Evolutionary conservation across 30 jellyfish, hydroid and myxozoan genomes (phyloP).

Genomic region (Aurelia coerulea): DNA sequence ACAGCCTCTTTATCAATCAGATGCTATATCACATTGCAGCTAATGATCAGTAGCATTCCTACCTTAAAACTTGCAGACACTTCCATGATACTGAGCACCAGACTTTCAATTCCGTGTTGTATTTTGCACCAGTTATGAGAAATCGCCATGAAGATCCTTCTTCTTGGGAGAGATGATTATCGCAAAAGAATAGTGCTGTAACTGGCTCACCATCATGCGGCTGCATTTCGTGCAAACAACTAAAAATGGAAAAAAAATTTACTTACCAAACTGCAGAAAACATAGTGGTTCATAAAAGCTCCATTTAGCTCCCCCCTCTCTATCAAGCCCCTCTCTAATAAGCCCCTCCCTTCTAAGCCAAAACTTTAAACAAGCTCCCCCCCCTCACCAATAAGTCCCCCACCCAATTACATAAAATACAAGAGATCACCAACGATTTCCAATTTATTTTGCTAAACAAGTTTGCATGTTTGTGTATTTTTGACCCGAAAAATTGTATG

Average conservation of each 20-base stretch:
- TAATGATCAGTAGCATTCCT: background rate
- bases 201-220: slow-evolving; percentile 98
- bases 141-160: slow-evolving; percentile 93
- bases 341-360: too few relatives aligned
- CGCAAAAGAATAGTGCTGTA: slow-evolving; percentile 85
- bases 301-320: too few relatives aligned
- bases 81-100: slow-evolving; percentile 99
- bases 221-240: slow-evolving; percentile 96
- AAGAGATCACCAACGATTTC: too few relatives aligned
- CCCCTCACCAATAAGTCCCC: too few relatives aligned
- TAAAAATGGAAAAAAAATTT: slow-evolving; percentile 6
- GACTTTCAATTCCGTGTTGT: slow-evolving; percentile 75
- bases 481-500: too few relatives aligned
- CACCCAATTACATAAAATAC: too few relatives aligned
- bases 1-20: too few relatives aligned
- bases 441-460: too few relatives aligned
- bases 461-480: too few relatives aligned
- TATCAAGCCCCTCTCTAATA: too few relatives aligned
- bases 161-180: slow-evolving; percentile 69
- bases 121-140: slow-evolving; percentile 89
- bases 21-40: too few relatives aligned
- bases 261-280: background rate
- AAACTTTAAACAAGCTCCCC: background rate
- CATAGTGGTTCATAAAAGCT: background rate
- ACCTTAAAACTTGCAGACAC: slow-evolving; percentile 84